Percentiles rank a stretch among this genome's conserved stretches.
These are phyloP conservation scores for Bugula neritina DNA, from an alignment of 2,888 invertebrate species.

Conservation along the genomic window DNA sequence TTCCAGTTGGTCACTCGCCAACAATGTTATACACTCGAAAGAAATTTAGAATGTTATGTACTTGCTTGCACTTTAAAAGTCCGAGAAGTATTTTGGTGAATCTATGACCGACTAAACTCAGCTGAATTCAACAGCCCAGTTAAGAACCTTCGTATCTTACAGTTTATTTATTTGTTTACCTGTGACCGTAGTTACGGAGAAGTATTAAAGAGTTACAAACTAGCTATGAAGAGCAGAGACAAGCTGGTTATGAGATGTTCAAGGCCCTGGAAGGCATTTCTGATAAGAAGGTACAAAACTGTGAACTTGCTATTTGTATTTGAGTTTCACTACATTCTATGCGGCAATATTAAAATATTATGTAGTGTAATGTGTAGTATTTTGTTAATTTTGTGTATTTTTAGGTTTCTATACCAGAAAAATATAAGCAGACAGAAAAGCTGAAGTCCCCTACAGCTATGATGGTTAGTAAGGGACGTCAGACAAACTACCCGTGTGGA, in stretches of 20 bases:
- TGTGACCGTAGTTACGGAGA: neutral
- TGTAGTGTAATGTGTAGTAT: no score
- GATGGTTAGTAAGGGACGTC: neutral
- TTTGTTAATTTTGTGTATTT: neutral
- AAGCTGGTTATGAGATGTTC: constrained; percentile 8
- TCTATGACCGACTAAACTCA: no score
- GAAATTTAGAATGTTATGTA: no score
- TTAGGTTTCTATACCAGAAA: neutral
- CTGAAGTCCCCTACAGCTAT: constrained; percentile 6
- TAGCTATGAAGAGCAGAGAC: neutral
- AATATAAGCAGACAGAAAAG: constrained; percentile 5
- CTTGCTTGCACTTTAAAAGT: no score
- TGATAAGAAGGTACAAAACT: neutral
- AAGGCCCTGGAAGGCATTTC: neutral
- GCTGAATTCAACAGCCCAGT: no score
- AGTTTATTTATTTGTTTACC: neutral
- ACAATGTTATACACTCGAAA: no score
- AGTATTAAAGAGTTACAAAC: neutral
- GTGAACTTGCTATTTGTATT: neutral
- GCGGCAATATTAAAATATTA: no score
- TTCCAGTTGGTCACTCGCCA: no score
- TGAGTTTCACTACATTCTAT: neutral
- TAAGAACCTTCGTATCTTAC: no score
- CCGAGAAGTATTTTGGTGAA: no score
- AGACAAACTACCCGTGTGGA: constrained; percentile 63